A percentile compares a stretch with the other conserved stretches of the same genome.
These are phyloP conservation scores for Brienomyrus longianalis DNA, from an alignment of 2,113 vertebrate species.

Conservation along the genomic window DNA sequence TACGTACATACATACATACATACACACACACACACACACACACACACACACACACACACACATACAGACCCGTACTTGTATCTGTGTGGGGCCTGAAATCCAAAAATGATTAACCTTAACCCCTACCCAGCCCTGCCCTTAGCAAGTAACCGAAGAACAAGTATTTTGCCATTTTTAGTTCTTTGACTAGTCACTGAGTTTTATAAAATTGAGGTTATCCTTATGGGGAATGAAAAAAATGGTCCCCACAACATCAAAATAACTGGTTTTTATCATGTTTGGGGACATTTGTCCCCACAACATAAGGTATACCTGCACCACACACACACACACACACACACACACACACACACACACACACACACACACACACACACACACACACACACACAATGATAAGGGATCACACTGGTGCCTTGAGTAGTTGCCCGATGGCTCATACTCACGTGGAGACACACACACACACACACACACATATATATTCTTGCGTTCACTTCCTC, in stretches of 20 bases:
- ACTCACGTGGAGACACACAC: neutral
- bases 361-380: neutral
- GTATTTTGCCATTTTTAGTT: neutral
- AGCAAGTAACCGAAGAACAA: neutral
- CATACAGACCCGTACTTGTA: too few relatives aligned
- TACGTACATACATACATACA: neutral
- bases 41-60: too few relatives aligned
- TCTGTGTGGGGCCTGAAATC: too few relatives aligned
- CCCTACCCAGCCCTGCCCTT: neutral
- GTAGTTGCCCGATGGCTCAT: neutral
- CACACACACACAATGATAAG: neutral
- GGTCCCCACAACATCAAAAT: neutral
- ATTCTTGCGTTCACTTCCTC: neutral
- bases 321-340: neutral
- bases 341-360: neutral
- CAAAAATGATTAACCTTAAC: neutral
- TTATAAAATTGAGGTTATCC: neutral
- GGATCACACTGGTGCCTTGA: neutral
- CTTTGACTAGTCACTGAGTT: neutral
- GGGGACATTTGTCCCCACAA: neutral
- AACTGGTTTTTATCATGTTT: neutral
- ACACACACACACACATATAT: neutral
- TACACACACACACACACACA: neutral
- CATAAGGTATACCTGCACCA: neutral
- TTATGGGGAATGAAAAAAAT: neutral